Percentiles rank a stretch among this genome's conserved stretches.
These are phyloP conservation scores for Malthinus flaveolus DNA, from an alignment of 2,888 invertebrate species.

Conservation along the genomic window DNA sequence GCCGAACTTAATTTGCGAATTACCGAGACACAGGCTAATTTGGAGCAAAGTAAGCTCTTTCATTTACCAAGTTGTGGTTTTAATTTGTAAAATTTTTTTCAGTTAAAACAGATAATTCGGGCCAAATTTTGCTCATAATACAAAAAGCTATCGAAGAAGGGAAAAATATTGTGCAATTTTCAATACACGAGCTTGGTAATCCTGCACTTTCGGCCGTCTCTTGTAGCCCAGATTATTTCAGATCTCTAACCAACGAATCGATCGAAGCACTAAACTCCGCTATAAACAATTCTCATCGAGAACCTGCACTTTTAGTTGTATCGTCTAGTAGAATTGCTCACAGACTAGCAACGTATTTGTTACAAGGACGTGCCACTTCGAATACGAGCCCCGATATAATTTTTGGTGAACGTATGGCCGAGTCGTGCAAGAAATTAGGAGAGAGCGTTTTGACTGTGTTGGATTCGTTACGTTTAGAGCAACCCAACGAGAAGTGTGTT, in stretches of 20 bases:
- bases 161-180: conserved; percentile 47
- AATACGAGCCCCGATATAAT: conserved; percentile 73
- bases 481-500: conserved; percentile 44
- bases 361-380: conserved; percentile 77
- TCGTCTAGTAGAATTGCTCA: conserved; percentile 61
- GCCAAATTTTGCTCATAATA: conserved; percentile 42
- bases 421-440: conserved; percentile 64
- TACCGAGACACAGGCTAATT: conserved; percentile 51
- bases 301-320: conserved; percentile 49
- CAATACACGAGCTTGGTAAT: conserved; percentile 65
- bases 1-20: conserved; percentile 43
- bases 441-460: conserved; percentile 59
- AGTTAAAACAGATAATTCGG: conserved; percentile 41
- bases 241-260: conserved; percentile 52
- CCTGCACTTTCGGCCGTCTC: conserved; percentile 67
- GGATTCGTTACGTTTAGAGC: conserved; percentile 51
- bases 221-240: conserved; percentile 66
- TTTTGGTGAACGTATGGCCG: conserved; percentile 66
- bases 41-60: conserved; percentile 46
- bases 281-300: conserved; percentile 31
- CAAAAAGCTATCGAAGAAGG: conserved; percentile 46
- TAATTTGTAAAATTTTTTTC: conserved; percentile 17
- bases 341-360: conserved; percentile 63
- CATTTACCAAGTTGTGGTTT: background rate
- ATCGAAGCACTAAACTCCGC: conserved; percentile 51